Percentiles rank a stretch among this genome's conserved stretches.
These are phyloP conservation scores for Hylia prasina DNA, from an alignment of 2,113 vertebrate species.

Conservation along the genomic window DNA sequence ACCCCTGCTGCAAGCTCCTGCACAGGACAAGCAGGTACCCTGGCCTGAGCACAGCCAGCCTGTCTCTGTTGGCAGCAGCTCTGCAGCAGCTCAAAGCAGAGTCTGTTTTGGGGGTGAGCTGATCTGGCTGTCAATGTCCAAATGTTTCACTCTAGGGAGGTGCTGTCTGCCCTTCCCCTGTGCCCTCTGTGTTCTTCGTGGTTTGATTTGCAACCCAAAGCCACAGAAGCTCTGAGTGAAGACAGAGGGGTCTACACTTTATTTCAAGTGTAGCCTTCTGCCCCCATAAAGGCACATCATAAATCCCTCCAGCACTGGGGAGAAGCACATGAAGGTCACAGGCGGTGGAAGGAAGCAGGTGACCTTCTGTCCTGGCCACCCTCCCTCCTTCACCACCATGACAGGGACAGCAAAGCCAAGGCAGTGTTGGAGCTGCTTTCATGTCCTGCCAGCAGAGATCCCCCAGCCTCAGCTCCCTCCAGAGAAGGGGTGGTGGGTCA, in stretches of 20 bases:
- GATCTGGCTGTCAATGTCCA: background rate
- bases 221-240: background rate
- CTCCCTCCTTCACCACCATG: background rate
- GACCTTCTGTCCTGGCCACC: background rate
- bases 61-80: background rate
- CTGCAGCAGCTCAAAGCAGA: background rate
- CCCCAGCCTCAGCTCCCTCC: background rate
- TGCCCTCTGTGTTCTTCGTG: background rate
- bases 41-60: background rate
- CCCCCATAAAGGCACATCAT: background rate
- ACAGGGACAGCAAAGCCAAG: background rate
- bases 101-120: background rate
- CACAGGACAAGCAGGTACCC: rapidly evolving
- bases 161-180: background rate
- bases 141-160: background rate
- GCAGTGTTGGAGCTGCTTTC: background rate
- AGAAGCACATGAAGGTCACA: background rate
- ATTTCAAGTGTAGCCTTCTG: background rate
- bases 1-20: background rate
- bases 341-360: background rate
- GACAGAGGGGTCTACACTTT: background rate
- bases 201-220: background rate
- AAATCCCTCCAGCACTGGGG: background rate
- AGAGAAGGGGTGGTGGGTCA: background rate
- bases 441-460: background rate